Conservation (phyloP, 2,888 invertebrate genomes). For the Rapana venosa region DNA sequence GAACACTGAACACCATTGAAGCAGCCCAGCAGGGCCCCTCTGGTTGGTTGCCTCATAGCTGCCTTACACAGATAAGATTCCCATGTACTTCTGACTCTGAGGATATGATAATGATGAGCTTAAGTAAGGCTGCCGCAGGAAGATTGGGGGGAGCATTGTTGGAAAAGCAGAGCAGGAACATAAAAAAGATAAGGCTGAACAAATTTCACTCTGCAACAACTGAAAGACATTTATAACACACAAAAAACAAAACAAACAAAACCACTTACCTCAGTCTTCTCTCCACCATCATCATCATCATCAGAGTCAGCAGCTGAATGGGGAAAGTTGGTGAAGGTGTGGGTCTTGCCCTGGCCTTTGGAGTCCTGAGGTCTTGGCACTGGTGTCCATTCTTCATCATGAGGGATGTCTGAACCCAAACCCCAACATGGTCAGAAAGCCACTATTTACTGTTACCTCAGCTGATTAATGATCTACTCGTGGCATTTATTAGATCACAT, state of each 20-base stretch:
- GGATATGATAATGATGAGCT: too few relatives aligned
- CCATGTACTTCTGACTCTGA: too few relatives aligned
- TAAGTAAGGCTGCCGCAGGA: too few relatives aligned
- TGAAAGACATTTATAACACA: neutral
- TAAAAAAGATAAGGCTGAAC: neutral
- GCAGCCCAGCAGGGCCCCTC: too few relatives aligned
- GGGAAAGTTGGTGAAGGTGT: conserved; percentile 76
- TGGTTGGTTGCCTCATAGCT: too few relatives aligned
- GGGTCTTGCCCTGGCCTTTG: conserved; percentile 63
- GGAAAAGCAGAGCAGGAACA: neutral
- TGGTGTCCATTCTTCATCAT: conserved; percentile 32
- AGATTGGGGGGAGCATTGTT: too few relatives aligned
- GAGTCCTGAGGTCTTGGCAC: neutral
- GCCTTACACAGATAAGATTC: too few relatives aligned
- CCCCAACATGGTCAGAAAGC: neutral
- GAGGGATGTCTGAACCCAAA: conserved; percentile 46
- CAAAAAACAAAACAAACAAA: neutral
- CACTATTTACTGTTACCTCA: neutral
- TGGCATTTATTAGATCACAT: too few relatives aligned
- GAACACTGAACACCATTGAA: too few relatives aligned
- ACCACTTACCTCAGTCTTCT: conserved; percentile 69
- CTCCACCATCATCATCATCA: conserved; percentile 71
- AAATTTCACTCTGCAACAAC: neutral
- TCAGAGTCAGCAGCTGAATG: conserved; percentile 70
- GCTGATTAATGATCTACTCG: too few relatives aligned